A percentile compares a stretch with the other conserved stretches of the same genome.
Evolutionary conservation across 2,113 vertebrate species (phyloP).

Genomic region (Ageneiosus marmoratus): DNA sequence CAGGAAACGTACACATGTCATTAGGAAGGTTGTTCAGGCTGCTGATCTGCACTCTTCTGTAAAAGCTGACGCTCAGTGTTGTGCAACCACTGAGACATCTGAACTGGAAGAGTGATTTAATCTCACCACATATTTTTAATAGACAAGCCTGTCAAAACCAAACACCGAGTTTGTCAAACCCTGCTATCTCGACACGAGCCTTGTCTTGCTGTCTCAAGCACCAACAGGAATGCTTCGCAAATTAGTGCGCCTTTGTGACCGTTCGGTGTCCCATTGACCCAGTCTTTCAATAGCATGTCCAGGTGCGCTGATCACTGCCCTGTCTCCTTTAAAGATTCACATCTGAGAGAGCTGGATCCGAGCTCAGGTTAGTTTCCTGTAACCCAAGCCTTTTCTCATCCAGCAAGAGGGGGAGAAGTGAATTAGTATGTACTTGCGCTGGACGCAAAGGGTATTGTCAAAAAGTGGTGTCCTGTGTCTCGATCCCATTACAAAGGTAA

Average conservation of each 20-base stretch:
- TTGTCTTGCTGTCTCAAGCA: not conserved
- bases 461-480: conserved; percentile 61
- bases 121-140: conserved; percentile 31
- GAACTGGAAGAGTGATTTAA: conserved; percentile 36
- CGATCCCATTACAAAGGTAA: conserved; percentile 64
- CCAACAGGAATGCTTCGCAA: conserved; percentile 44
- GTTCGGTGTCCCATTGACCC: conserved; percentile 39
- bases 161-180: conserved; percentile 31
- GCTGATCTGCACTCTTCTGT: not conserved
- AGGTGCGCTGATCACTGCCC: conserved; percentile 46
- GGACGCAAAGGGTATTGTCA: conserved; percentile 62
- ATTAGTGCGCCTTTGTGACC: conserved; percentile 30
- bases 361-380: conserved; percentile 71
- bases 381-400: conserved; percentile 70
- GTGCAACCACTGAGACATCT: conserved; percentile 6
- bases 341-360: conserved; percentile 35
- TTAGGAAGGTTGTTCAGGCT: not conserved
- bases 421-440: conserved; percentile 70
- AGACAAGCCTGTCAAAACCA: conserved; percentile 46
- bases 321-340: conserved; percentile 48
- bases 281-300: conserved; percentile 44
- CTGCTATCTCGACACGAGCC: conserved; percentile 22
- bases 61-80: not conserved
- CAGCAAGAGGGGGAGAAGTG: conserved; percentile 49
- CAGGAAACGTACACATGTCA: not conserved